phyloP scores from a whole-genome alignment of 1,140 invertebrate genomes.

The Euura lappo region DNA sequence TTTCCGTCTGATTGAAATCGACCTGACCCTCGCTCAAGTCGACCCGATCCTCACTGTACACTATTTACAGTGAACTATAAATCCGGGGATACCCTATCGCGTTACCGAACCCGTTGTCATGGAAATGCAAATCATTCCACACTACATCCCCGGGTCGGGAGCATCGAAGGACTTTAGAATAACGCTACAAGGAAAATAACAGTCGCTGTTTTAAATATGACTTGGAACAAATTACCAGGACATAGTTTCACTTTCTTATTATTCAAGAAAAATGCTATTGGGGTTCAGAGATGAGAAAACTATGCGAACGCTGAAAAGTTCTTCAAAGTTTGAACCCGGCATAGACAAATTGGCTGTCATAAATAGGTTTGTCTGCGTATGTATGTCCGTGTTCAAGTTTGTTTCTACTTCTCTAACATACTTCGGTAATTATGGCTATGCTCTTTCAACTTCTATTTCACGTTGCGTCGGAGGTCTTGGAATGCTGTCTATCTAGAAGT shows the following conservation, averaged over 20 bases:
- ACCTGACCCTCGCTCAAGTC: too few species aligned
- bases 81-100: too few species aligned
- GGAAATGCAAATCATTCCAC: too few species aligned
- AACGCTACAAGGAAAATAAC: not conserved
- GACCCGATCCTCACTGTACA: too few species aligned
- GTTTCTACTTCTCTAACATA: not conserved
- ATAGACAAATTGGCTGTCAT: conserved; percentile 50
- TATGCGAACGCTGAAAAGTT: conserved; percentile 37
- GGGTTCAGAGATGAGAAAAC: not conserved
- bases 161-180: too few species aligned
- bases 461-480: not conserved
- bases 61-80: too few species aligned
- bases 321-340: conserved; percentile 27
- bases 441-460: not conserved
- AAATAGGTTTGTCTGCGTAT: conserved; percentile 44
- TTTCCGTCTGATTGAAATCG: too few species aligned
- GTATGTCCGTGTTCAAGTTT: not conserved
- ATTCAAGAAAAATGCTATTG: conserved; percentile 30
- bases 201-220: not conserved
- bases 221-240: conserved; percentile 16
- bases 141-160: too few species aligned
- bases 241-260: conserved; percentile 46
- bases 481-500: not conserved
- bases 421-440: not conserved
- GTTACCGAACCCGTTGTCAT: too few species aligned